phyloP scores from a whole-genome alignment of 2,113 vertebrate genomes.

The Semnopithecus entellus region DNA sequence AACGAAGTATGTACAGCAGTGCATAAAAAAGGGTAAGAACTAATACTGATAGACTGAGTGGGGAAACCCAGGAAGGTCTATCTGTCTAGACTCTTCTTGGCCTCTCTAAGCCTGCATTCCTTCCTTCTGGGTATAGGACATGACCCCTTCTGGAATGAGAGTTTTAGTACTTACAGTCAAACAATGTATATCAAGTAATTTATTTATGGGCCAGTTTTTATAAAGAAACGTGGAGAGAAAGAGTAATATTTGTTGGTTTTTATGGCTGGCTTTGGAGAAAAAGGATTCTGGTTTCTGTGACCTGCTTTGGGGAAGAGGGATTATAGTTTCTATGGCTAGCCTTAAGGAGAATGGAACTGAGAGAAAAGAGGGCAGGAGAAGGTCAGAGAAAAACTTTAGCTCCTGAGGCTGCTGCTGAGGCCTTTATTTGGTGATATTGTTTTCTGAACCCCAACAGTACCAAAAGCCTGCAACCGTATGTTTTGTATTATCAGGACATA shows the following conservation, averaged over 20 bases:
- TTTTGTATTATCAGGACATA: neutral
- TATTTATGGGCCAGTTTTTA: neutral
- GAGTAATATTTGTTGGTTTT: neutral
- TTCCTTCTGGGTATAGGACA: neutral
- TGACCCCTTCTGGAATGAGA: neutral
- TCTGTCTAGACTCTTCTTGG: neutral
- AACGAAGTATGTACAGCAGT: neutral
- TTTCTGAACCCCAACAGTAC: neutral
- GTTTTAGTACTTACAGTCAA: neutral
- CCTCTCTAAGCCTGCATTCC: neutral
- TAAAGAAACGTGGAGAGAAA: neutral
- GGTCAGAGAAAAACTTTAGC: neutral
- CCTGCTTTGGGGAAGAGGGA: neutral
- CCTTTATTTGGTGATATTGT: neutral
- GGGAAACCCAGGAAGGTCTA: neutral
- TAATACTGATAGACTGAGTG: neutral
- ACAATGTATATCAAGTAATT: neutral
- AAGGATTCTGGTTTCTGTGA: neutral
- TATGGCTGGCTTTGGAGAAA: neutral
- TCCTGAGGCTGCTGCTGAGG: neutral
- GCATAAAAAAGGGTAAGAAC: neutral
- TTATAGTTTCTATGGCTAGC: neutral
- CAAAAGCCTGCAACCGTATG: neutral
- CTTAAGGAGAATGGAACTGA: neutral
- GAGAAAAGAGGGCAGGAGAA: neutral